Base-by-base conservation (phyloP, 92 coral and sea anemone species). In the Epizoanthus illoricatus region DNA sequence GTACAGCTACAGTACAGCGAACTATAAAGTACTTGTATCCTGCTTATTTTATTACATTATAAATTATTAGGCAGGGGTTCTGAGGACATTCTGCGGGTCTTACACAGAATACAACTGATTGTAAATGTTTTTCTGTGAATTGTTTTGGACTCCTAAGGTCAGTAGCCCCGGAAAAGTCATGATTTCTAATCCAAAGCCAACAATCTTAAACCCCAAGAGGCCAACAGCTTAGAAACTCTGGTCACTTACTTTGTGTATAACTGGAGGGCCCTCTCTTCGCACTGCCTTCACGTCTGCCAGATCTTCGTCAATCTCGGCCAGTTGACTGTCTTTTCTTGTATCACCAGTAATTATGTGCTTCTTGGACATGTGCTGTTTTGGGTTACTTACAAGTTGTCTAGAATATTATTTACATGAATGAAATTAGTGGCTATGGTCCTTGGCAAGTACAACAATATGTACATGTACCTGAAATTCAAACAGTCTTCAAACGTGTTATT, bases 241-340 rank as follows among this genome's bases (percentile, higher is more conserved):
- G 1, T 76, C 16, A 17, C 81, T 42, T 76, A 76, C 81, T 41
- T 40, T 76, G 20, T 62, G 81, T 16, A 41, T 40, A 12, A 58
- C 15, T 5, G 56, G 59, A 5, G 54, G 33, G 17, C 81, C 81
- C 23, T 61, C 81, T 76, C 42, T 76, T 42, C 81, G 63, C 54
- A 19, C 81, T 36, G 81, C 71, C 71, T 76, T 76, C 70, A 76
- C 71, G 39, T 76, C 81, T 42, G 81, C 81, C 63, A 76, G 81
- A 42, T 76, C 81, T 62, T 76, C 81, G 43, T 76, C 81, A 62
- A 76, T 76, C 36, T 76, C 81, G 4, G 81, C 59, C n/a, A 76
- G 71, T 39, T 76, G 81, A 17, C 81, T 61, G 71, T 62, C 81
- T 19, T 76, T 76, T 57, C 43, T 76, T 60, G 63, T 58, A 39